A percentile compares a stretch with the other conserved stretches of the same genome.
These are phyloP conservation scores for Helleia helle DNA, from an alignment of 2,888 invertebrate genomes.

Conservation along the genomic window DNA sequence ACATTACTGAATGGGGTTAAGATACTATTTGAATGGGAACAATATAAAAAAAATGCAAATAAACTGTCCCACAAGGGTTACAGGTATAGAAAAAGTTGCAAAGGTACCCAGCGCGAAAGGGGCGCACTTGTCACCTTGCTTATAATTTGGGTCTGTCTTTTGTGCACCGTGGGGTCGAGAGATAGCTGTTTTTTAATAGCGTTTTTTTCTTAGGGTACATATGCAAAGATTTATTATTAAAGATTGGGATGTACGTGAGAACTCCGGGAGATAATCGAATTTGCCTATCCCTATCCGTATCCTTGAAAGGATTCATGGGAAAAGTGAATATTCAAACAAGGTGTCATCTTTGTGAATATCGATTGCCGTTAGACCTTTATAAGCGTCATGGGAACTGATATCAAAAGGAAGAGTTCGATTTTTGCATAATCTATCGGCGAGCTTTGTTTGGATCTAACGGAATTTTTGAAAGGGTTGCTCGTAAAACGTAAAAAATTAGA, in stretches of 20 bases:
- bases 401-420: constrained; percentile 63
- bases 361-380: constrained; percentile 65
- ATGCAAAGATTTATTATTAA: constrained; percentile 71
- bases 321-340: constrained; percentile 72
- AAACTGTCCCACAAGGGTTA: constrained; percentile 65
- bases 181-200: constrained; percentile 69
- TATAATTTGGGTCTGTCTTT: constrained; percentile 70
- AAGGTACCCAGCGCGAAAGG: constrained; percentile 41
- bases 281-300: constrained; percentile 63
- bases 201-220: constrained; percentile 59
- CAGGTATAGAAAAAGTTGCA: constrained; percentile 66
- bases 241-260: constrained; percentile 68
- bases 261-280: constrained; percentile 70
- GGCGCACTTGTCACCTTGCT: constrained; percentile 65
- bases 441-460: constrained; percentile 59
- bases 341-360: constrained; percentile 73
- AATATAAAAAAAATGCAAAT: constrained; percentile 71
- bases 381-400: constrained; percentile 66
- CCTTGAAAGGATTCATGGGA: constrained; percentile 59
- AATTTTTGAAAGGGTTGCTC: constrained; percentile 51
- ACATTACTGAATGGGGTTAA: constrained; percentile 72
- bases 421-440: constrained; percentile 70
- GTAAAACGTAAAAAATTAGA: constrained; percentile 49
- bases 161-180: constrained; percentile 65
- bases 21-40: constrained; percentile 70